These are phyloP conservation scores for Rhinichthys klamathensis DNA, from an alignment of 2,113 vertebrate genomes.

Conservation along the genomic window DNA sequence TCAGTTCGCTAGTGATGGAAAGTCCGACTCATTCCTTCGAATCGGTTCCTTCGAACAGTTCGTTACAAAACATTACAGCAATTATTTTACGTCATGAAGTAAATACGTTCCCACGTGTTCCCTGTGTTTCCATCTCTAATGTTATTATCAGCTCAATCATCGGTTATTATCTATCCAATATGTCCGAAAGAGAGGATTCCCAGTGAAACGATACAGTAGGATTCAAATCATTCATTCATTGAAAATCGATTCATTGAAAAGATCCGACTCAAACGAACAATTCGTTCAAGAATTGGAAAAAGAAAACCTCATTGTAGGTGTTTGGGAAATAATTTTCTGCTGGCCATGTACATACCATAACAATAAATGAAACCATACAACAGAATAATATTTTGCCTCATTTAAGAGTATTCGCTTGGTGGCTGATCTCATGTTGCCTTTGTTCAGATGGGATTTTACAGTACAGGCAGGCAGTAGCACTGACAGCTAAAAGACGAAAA, in stretches of 20 bases:
- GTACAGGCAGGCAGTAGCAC: not conserved
- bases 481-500: not conserved
- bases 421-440: not conserved
- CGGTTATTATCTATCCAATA: not conserved
- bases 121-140: too few species aligned
- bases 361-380: not conserved
- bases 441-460: conserved; percentile 1
- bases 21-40: not conserved
- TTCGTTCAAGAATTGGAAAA: not conserved
- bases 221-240: not conserved
- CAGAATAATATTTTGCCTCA: not conserved
- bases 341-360: not conserved
- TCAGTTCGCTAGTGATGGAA: not conserved
- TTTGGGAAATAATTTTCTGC: not conserved
- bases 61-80: not conserved
- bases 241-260: not conserved
- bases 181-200: not conserved
- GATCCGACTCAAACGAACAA: not conserved
- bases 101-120: not conserved
- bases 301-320: not conserved
- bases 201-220: not conserved
- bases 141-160: not conserved
- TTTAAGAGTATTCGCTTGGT: not conserved
- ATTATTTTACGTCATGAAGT: not conserved
- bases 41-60: conserved; percentile 1